Percentiles rank a stretch among this genome's conserved stretches.
Conservation (phyloP, 2,888 invertebrate species). For the Chironomus riparius region DNA sequence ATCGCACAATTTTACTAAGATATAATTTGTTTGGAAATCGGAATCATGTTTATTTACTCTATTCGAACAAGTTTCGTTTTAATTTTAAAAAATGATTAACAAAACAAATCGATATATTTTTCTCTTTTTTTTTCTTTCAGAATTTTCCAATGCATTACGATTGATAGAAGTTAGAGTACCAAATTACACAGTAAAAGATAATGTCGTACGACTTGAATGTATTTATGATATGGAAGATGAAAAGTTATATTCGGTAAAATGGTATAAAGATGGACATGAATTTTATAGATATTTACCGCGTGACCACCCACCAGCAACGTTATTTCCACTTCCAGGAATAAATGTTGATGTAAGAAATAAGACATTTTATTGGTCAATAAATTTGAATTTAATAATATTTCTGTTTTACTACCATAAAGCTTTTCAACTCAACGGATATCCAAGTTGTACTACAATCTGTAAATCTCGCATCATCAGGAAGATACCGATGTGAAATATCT, state of each 20-base stretch:
- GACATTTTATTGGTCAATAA: background rate
- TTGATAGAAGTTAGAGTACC: slow-evolving; percentile 73
- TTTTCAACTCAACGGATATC: slow-evolving; percentile 58
- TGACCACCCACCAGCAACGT: slow-evolving; percentile 69
- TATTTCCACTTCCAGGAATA: slow-evolving; percentile 70
- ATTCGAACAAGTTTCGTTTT: too few relatives aligned
- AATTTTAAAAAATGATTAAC: too few relatives aligned
- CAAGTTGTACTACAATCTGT: slow-evolving; percentile 56
- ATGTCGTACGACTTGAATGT: slow-evolving; percentile 67
- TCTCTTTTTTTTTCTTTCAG: slow-evolving; percentile 33
- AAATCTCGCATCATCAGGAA: slow-evolving; percentile 53
- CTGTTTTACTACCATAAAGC: slow-evolving; percentile 39
- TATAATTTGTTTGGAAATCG: too few relatives aligned
- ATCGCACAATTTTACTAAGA: too few relatives aligned
- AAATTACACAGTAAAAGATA: slow-evolving; percentile 67
- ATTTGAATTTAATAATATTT: background rate
- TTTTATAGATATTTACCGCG: slow-evolving; percentile 80
- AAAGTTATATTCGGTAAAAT: slow-evolving; percentile 79
- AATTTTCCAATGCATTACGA: slow-evolving; percentile 51
- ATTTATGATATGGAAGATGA: slow-evolving; percentile 76
- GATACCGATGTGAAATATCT: slow-evolving; percentile 61
- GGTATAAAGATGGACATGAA: slow-evolving; percentile 87
- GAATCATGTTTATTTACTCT: too few relatives aligned
- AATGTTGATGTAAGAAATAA: slow-evolving; percentile 68
- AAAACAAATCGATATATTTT: too few relatives aligned